Evolutionary conservation across 30 jellyfish, hydroid and myxozoan genomes (phyloP).

Genomic region (Rhopilema esculentum): DNA sequence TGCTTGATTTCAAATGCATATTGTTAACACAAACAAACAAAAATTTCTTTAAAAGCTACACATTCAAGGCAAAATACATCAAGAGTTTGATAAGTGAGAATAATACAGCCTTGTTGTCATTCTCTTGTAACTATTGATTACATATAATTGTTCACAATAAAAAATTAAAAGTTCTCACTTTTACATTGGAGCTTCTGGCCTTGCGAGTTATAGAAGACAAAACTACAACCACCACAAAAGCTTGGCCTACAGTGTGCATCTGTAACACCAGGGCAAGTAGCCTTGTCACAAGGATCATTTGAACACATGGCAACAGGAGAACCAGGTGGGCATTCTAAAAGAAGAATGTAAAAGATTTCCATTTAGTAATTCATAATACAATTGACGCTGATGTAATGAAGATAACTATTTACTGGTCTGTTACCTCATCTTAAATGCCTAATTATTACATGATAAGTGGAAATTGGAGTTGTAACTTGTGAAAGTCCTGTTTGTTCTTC

Average conservation of each 20-base stretch:
- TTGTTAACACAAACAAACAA: too few species aligned
- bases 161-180: constrained; percentile 3
- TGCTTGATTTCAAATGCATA: too few species aligned
- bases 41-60: too few species aligned
- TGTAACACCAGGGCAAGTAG: constrained; percentile 64
- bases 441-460: too few species aligned
- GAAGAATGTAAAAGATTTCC: background rate
- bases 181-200: constrained; percentile 53
- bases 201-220: constrained; percentile 54
- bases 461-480: too few species aligned
- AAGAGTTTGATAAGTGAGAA: too few species aligned
- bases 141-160: background rate
- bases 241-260: constrained; percentile 87
- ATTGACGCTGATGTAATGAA: background rate
- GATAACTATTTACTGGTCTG: background rate
- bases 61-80: too few species aligned
- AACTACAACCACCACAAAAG: constrained; percentile 95
- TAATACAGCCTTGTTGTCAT: too few species aligned
- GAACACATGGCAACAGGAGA: constrained; percentile 97
- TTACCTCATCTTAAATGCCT: too few species aligned
- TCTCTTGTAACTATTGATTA: too few species aligned
- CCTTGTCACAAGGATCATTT: constrained; percentile 77
- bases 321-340: constrained; percentile 85
- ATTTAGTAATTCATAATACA: background rate
- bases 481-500: too few species aligned